Percentiles rank a stretch among this genome's conserved stretches.
phyloP scores from a whole-genome alignment of 2,888 invertebrate species.

The Tanytarsus gracilentus region DNA sequence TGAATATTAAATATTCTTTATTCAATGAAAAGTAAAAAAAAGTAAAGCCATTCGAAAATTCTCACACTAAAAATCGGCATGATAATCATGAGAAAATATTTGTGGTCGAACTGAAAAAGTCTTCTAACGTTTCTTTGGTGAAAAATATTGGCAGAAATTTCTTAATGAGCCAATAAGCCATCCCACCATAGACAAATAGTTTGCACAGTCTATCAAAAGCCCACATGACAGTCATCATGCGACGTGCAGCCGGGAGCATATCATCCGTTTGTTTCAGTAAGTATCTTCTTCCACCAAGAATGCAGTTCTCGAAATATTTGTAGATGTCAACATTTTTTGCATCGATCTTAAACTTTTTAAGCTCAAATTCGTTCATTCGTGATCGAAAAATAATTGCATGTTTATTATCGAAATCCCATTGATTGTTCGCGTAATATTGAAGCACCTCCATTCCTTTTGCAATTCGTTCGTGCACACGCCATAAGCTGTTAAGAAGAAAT shows the following conservation, averaged over 20 bases:
- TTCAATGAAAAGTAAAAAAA: too few relatives aligned
- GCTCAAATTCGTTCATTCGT: conserved; percentile 56
- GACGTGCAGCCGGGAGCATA: conserved; percentile 66
- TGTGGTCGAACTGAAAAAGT: background rate
- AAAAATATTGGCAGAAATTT: conserved; percentile 26
- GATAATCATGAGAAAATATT: background rate
- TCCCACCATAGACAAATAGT: conserved; percentile 53
- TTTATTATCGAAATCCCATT: conserved; percentile 79
- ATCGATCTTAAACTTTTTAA: conserved; percentile 58
- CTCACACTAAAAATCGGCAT: too few relatives aligned
- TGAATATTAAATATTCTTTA: too few relatives aligned
- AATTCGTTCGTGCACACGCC: conserved; percentile 73
- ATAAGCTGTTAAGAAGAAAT: conserved; percentile 50
- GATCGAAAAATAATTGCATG: conserved; percentile 51
- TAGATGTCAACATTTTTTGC: conserved; percentile 59
- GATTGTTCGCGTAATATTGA: conserved; percentile 85
- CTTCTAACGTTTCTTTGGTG: background rate
- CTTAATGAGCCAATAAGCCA: conserved; percentile 44
- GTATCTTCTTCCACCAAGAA: conserved; percentile 66
- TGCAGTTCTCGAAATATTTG: conserved; percentile 74
- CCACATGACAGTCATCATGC: conserved; percentile 79
- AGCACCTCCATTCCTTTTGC: conserved; percentile 80
- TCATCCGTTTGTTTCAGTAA: conserved; percentile 77
- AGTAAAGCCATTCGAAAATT: too few relatives aligned
- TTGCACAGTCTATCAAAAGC: conserved; percentile 68